These are phyloP conservation scores for Musca domestica DNA, from an alignment of 1,140 invertebrate species.

Conservation along the genomic window DNA sequence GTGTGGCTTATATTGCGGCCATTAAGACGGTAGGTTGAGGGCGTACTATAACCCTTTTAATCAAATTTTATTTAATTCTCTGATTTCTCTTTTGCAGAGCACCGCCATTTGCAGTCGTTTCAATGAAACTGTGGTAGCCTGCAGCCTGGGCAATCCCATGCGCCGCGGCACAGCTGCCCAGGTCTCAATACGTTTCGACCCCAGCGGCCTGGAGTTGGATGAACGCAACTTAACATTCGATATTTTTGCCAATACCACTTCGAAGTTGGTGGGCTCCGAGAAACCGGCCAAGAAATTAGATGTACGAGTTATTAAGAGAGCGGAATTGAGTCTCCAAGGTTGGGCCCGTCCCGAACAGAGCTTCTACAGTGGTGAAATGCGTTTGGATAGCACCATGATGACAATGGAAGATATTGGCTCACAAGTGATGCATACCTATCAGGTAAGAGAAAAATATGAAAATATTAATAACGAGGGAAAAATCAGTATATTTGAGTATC, in stretches of 20 bases:
- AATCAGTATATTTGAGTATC: neutral
- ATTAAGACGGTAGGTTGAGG: slow-evolving; percentile 54
- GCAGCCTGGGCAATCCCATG: slow-evolving; percentile 87
- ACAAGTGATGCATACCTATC: slow-evolving; percentile 79
- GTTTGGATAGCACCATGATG: slow-evolving; percentile 73
- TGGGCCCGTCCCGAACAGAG: slow-evolving; percentile 71
- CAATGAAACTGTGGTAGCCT: slow-evolving; percentile 74
- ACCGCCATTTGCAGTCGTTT: slow-evolving; percentile 67
- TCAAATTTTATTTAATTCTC: too few relatives aligned
- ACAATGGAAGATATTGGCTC: slow-evolving; percentile 83
- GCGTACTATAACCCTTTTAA: neutral
- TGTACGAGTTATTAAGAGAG: slow-evolving; percentile 74
- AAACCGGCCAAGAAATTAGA: slow-evolving; percentile 58
- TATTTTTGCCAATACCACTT: slow-evolving; percentile 86
- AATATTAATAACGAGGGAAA: neutral
- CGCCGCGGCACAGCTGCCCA: slow-evolving; percentile 57
- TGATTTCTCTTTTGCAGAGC: slow-evolving; percentile 32
- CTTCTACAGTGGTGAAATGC: slow-evolving; percentile 80
- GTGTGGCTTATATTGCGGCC: slow-evolving; percentile 75
- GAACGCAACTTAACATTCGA: slow-evolving; percentile 69
- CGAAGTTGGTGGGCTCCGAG: slow-evolving; percentile 62
- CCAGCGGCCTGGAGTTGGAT: slow-evolving; percentile 68
- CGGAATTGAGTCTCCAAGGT: slow-evolving; percentile 78
- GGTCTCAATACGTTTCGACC: slow-evolving; percentile 76
- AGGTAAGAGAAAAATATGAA: slow-evolving; percentile 57